A percentile compares a stretch with the other conserved stretches of the same genome.
phyloP scores from a whole-genome alignment of 2,888 invertebrate species.

The Melanostoma scalare region DNA sequence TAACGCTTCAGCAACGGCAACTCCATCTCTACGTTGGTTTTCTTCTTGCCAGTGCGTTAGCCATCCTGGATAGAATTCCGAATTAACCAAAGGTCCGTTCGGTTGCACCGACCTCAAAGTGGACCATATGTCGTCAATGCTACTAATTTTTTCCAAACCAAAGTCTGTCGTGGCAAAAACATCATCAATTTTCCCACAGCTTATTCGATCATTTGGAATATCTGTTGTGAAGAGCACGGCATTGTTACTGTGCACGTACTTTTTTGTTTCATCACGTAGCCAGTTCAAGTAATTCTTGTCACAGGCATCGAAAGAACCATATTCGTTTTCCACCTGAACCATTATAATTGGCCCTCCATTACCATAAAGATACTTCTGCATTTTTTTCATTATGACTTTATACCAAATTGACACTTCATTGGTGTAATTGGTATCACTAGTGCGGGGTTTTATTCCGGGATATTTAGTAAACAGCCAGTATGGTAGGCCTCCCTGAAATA shows the following conservation, averaged over 20 bases:
- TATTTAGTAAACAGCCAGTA: slow-evolving; percentile 86
- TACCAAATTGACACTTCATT: slow-evolving; percentile 83
- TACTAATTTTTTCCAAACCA: slow-evolving; percentile 83
- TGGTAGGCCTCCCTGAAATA: slow-evolving; percentile 88
- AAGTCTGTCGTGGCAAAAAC: slow-evolving; percentile 92
- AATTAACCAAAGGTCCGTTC: slow-evolving; percentile 93
- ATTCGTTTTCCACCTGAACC: slow-evolving; percentile 95
- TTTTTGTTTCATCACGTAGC: slow-evolving; percentile 85
- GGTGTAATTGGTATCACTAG: slow-evolving; percentile 85
- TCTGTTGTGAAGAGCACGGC: slow-evolving; percentile 92
- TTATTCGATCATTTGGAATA: slow-evolving; percentile 83
- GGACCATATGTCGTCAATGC: slow-evolving; percentile 81
- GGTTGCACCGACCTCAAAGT: slow-evolving; percentile 83
- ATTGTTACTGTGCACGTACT: slow-evolving; percentile 77
- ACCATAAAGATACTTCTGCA: slow-evolving; percentile 83
- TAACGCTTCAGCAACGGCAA: slow-evolving; percentile 83
- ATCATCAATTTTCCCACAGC: slow-evolving; percentile 87
- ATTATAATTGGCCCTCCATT: slow-evolving; percentile 94
- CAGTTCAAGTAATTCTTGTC: slow-evolving; percentile 87
- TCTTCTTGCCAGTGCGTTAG: slow-evolving; percentile 92
- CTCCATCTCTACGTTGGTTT: slow-evolving; percentile 84
- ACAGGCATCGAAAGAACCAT: slow-evolving; percentile 90
- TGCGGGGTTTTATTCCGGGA: slow-evolving; percentile 86
- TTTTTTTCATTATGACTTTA: slow-evolving; percentile 82
- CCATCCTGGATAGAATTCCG: slow-evolving; percentile 97